These are phyloP conservation scores for Orius laevigatus DNA, from an alignment of 1,140 invertebrate species.

Conservation along the genomic window DNA sequence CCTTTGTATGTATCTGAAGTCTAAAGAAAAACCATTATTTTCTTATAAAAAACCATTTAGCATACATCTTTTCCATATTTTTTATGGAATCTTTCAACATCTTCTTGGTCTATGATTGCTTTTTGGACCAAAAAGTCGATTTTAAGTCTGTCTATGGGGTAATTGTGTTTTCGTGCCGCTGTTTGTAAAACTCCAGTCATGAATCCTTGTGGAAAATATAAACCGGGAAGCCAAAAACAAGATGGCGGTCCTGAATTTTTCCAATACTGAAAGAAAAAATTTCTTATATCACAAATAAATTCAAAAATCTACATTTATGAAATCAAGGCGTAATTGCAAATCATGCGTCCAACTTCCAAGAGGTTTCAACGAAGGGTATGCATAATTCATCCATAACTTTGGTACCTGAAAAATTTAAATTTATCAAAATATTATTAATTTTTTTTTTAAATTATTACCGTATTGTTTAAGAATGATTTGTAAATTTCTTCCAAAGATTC, in stretches of 20 bases:
- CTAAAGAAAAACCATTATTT: neutral
- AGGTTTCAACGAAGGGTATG: constrained; percentile 74
- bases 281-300: neutral
- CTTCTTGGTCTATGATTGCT: constrained; percentile 44
- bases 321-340: constrained; percentile 56
- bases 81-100: constrained; percentile 36
- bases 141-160: constrained; percentile 71
- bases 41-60: neutral
- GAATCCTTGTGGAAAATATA: constrained; percentile 84
- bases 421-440: neutral
- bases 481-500: constrained; percentile 68
- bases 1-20: constrained; percentile 31
- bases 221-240: constrained; percentile 78
- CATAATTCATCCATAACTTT: constrained; percentile 56
- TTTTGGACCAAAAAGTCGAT: constrained; percentile 52
- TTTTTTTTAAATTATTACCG: constrained; percentile 27
- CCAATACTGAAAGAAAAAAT: constrained; percentile 44
- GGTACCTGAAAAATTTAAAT: constrained; percentile 39
- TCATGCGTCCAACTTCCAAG: constrained; percentile 70
- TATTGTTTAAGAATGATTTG: constrained; percentile 56
- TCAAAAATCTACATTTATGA: constrained; percentile 39
- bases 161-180: constrained; percentile 59
- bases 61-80: constrained; percentile 26
- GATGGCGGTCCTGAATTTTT: constrained; percentile 45
- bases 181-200: constrained; percentile 75